phyloP scores from a whole-genome alignment of 2,113 vertebrate genomes.

The Hystrix cristata region DNA sequence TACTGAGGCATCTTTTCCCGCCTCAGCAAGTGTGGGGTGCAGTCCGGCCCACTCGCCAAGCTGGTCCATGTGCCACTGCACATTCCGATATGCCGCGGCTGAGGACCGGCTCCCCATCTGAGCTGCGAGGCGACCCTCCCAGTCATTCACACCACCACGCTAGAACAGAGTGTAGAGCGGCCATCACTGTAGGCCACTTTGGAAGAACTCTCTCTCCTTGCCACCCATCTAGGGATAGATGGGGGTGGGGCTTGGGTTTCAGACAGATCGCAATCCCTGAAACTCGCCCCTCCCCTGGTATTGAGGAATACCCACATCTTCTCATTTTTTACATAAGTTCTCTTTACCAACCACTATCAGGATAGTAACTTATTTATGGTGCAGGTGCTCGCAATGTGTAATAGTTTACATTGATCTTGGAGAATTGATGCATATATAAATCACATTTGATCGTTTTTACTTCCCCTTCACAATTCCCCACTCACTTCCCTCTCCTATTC shows the following conservation, averaged over 20 bases:
- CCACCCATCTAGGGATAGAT: background rate
- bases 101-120: background rate
- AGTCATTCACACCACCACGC: background rate
- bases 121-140: background rate
- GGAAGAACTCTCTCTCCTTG: fast-evolving
- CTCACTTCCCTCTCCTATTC: background rate
- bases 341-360: background rate
- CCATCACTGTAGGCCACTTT: background rate
- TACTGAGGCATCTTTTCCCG: background rate
- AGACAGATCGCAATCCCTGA: background rate
- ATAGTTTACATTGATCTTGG: background rate
- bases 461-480: background rate
- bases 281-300: background rate
- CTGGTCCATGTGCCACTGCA: fast-evolving
- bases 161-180: no score
- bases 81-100: background rate
- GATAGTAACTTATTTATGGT: background rate
- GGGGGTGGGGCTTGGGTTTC: background rate
- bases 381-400: background rate
- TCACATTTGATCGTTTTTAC: background rate
- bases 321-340: background rate
- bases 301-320: background rate
- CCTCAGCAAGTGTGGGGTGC: background rate
- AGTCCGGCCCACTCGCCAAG: no score
- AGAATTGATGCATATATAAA: background rate